Base-by-base conservation (phyloP, 2,888 invertebrate species). In the Tipula unca region DNA sequence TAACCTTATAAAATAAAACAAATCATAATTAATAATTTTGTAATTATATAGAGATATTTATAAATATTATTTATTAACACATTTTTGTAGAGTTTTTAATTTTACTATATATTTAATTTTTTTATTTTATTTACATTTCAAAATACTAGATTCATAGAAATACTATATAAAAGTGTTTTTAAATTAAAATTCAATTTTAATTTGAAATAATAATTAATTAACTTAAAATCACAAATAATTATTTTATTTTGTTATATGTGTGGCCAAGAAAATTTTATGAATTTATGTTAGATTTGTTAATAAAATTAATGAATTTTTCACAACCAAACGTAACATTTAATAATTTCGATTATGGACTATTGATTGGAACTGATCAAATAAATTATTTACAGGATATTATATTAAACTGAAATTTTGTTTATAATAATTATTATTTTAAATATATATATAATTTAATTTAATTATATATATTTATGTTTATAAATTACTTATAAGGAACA, bases 401-500 rank as follows among this genome's bases (percentile, higher is more conserved):
- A 2, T 48, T n/a, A 8, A 69, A 69, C 25, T 69, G n/a, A n/a
- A 69, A 69, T 17, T 83, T 83, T 83, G 10, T 35, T 82, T 83
- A 83, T n/a, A 48, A 48, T 48, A n/a, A 83, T 83, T 32, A 32
- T 17, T 32, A n/a, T n/a, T n/a, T n/a, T n/a, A n/a, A n/a, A n/a
- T n/a, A n/a, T 83, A 82, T 82, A 82, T 83, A 83, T 83, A 83
- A 83, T 83, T 83, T 29, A 6, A 29, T 39, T 85, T 48, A 20
- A 39, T 84, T 84, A 36, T 36, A 36, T 36, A 36, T 20, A 6
- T 20, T 84, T 36, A 84, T 32, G n/a, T 20, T 84, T 36, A 84
- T 32, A 32, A 84, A 84, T 85, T 85, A 85, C 32, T 85, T 85
- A 39, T 86, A 86, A 87, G 86, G 87, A 88, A 88, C 87, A 87